Evolutionary conservation across 2,888 invertebrate genomes (phyloP).

Genomic region (Spilosoma lubricipeda): DNA sequence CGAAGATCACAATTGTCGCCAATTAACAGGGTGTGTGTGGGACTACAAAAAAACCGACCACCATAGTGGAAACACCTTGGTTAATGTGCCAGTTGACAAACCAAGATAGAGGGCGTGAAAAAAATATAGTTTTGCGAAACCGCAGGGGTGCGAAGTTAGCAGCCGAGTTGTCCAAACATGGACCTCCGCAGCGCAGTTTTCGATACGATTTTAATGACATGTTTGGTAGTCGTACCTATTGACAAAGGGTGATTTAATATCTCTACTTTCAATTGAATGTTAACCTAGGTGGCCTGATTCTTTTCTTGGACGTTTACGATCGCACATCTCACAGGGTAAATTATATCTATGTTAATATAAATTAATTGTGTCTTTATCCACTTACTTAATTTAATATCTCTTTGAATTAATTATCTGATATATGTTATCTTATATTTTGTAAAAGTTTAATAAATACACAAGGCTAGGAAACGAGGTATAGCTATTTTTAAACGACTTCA

Average conservation of each 20-base stretch:
- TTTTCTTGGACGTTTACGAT: not conserved
- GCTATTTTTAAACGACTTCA: no score
- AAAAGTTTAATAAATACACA: not conserved
- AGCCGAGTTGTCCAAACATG: constrained; percentile 77
- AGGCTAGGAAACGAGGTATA: not conserved
- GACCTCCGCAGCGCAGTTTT: constrained; percentile 64
- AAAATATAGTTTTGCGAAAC: constrained; percentile 70
- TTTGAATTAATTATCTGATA: not conserved
- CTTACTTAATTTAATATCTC: not conserved
- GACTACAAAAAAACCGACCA: constrained; percentile 76
- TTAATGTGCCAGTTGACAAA: constrained; percentile 84
- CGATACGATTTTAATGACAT: constrained; percentile 50
- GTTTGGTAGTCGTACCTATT: constrained; percentile 31
- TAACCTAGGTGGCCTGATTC: constrained; percentile 4
- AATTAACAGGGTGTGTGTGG: constrained; percentile 75
- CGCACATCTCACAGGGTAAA: not conserved
- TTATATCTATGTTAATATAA: constrained; percentile 1
- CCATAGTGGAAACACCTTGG: constrained; percentile 81
- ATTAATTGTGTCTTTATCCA: not conserved
- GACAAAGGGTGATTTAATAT: constrained; percentile 17
- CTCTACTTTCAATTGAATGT: constrained; percentile 30
- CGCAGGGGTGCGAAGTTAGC: constrained; percentile 74
- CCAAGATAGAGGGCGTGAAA: constrained; percentile 69
- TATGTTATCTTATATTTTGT: not conserved
- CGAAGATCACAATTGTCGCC: constrained; percentile 83